These are phyloP conservation scores for Crax fasciolata DNA, from an alignment of 2,797 vertebrate genomes.

Conservation along the genomic window DNA sequence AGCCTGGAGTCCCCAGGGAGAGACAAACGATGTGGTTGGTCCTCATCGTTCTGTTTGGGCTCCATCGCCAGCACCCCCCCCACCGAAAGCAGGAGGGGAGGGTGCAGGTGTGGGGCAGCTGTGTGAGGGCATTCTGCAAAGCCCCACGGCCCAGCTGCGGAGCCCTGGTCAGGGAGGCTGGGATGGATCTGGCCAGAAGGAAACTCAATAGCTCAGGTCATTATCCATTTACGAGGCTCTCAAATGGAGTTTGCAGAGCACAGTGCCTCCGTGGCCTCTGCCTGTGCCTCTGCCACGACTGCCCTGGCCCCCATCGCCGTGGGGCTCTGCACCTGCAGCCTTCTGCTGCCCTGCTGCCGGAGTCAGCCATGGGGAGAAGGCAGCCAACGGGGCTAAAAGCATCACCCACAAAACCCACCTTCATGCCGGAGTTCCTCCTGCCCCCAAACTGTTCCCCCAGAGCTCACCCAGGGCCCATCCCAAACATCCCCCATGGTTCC, in stretches of 20 bases:
- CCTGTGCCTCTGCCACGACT: neutral
- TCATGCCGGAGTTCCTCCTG: neutral
- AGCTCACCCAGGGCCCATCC: rapidly evolving
- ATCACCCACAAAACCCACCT: rapidly evolving
- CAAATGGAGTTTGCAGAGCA: conserved; percentile 73
- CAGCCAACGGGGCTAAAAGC: neutral
- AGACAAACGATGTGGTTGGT: conserved; percentile 24
- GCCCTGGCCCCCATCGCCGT: neutral
- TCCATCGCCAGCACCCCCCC: neutral
- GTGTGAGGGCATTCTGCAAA: neutral
- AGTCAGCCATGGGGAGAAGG: neutral
- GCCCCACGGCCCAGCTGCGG: conserved; percentile 42
- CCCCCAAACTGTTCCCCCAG: neutral
- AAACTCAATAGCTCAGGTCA: conserved; percentile 74
- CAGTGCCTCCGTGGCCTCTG: conserved; percentile 13
- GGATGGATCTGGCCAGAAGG: conserved; percentile 67
- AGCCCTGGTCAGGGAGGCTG: conserved; percentile 48
- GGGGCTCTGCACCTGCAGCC: conserved; percentile 50
- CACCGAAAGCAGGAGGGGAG: neutral
- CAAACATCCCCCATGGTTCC: neutral
- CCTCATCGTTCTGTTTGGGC: conserved; percentile 11
- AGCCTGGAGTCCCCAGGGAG: neutral
- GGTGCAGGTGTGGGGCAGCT: conserved; percentile 25
- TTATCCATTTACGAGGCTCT: conserved; percentile 67
- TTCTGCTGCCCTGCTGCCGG: neutral